Conservation (phyloP, 1,140 invertebrate species). For the Atta texana region DNA sequence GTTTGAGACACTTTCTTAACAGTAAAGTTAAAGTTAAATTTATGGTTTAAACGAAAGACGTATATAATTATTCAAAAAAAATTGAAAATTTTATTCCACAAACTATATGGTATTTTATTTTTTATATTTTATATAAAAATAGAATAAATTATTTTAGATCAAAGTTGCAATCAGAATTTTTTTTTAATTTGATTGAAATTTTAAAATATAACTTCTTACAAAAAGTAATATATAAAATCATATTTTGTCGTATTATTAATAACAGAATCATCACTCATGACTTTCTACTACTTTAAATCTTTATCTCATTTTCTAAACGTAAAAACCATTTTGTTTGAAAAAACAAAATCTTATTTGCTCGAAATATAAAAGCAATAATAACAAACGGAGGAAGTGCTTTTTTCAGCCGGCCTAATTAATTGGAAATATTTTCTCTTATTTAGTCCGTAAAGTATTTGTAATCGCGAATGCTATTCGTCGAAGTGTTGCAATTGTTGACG, state of each 20-base stretch:
- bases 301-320: not conserved
- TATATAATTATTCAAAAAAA: constrained; percentile 36
- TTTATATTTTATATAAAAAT: not conserved
- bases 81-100: constrained; percentile 43
- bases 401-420: constrained; percentile 57
- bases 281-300: not conserved
- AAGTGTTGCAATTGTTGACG: constrained; percentile 63
- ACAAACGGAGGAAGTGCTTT: constrained; percentile 17
- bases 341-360: constrained; percentile 21
- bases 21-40: constrained; percentile 47
- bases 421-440: constrained; percentile 35
- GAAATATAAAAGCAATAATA: constrained; percentile 56
- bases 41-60: not conserved
- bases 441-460: constrained; percentile 16
- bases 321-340: not conserved
- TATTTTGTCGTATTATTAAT: not conserved
- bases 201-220: not conserved
- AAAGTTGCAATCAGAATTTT: not conserved
- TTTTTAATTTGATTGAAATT: constrained; percentile 3
- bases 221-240: constrained; percentile 11
- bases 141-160: not conserved
- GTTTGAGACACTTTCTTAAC: constrained; percentile 21
- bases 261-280: not conserved
- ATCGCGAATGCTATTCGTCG: constrained; percentile 45
- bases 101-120: constrained; percentile 12